Base-by-base conservation (phyloP, 2,888 invertebrate species). In the Thymelicus sylvestris region DNA sequence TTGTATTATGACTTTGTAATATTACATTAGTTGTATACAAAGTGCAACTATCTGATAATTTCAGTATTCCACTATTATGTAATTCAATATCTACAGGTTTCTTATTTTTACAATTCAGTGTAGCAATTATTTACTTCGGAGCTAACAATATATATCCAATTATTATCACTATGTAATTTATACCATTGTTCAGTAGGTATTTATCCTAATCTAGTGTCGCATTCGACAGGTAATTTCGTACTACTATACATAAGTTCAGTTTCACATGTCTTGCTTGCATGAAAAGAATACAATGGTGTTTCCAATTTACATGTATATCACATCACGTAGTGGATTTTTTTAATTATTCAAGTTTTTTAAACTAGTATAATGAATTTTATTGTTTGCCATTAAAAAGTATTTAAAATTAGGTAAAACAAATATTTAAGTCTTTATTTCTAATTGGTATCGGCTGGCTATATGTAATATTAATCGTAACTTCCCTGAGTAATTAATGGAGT, bases 331-430 rank as follows among this genome's bases (percentile, higher is more conserved):
- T 15, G 74, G 39, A 31, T 19, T 74, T 55, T 75, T 74, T 73
- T 76, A 77, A 44, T 65, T 7, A 41, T 70, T 57, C 7, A 76
- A 57, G 70, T 74, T 66, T 57, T 74, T 60, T 64, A 74, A 59
- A 60, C 68, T 41, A 39, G 65, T 69, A 50, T 75, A 75, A 66
- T 74, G 68, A 13, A 72, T 52, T 50, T 74, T 74, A 67, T 75
- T 75, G 8, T 55, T 62, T 24, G 62, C 47, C 7, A 62, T 62
- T 7, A 73, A 52, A 73, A 75, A 72, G 59, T 77, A 74, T 71
- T 75, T 71, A 67, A 73, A 72, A 60, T 73, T 74, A 19, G 76
- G 76, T 71, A 76, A 72, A 67, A 76, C 66, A 41, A 76, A 76
- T 44, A 74, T 47, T 74, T 72, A 75, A 10, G 71, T 77, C 74